Evolutionary conservation across 1,140 invertebrate species (phyloP), one percentile per base, ranked within the genome.

Genomic region (Bombus impatiens): DNA sequence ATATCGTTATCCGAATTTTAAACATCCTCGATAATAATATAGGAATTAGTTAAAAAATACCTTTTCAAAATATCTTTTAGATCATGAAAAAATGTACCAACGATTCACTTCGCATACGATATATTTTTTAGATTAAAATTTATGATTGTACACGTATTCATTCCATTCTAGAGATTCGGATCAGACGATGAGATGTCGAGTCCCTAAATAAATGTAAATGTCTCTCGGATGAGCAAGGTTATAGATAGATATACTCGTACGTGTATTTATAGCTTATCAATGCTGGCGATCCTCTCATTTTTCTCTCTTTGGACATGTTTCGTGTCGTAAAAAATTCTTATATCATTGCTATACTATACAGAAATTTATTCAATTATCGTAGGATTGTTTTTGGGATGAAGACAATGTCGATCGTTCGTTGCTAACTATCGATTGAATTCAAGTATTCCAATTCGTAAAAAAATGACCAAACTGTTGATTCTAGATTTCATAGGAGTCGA

Each of bases 61-160:
- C 6, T 62, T 22, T 72, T 25, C 44, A 37, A 84, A 84, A 71
- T 42, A 9, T 22, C n/a, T 35, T 59, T 70, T 44, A 71, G n/a
- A 44, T 71, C n/a, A 15, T 25, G 47, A 78, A 70, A 67, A 59
- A 70, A 25, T 10, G 22, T 40, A 57, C 47, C 44, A 84, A 57
- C 75, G 59, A 40, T 68, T 68, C 35, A 40, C n/a, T 42, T 84
- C 65, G n/a, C 37, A 77, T 44, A 67, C 53, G 76, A 78, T 70
- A 67, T 35, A 47, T 10, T 10, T 40, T 53, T 70, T 37, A 44
- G 57, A 78, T 84, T 67, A 67, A 47, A 28, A 40, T 68, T 68
- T 68, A 77, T 70, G 82, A 78, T 83, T 78, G 82, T 83, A 83
- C 74, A 83, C 74, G 44, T 78, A 62, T 65, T 59, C 37, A 44